Conservation (phyloP, 2,888 invertebrate species). For the Latheticus oryzae region DNA sequence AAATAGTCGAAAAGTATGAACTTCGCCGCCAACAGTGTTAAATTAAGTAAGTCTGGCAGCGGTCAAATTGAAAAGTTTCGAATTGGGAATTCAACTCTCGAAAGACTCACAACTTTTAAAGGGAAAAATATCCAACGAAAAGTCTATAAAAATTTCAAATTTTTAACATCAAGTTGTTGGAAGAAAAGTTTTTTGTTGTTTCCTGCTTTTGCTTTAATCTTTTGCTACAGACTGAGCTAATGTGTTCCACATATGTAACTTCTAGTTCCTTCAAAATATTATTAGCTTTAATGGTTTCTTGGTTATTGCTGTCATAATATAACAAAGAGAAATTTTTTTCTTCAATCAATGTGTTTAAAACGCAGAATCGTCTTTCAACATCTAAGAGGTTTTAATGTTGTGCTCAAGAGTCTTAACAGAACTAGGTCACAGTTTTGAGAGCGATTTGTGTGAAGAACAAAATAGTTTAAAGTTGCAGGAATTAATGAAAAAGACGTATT, state of each 20-base stretch:
- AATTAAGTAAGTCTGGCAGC: constrained; percentile 48
- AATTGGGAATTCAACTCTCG: constrained; percentile 47
- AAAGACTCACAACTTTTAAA: constrained; percentile 4
- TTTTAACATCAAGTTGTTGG: constrained; percentile 37
- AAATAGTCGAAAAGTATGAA: constrained; percentile 44
- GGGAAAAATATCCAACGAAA: constrained; percentile 12
- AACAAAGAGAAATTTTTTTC: too few species aligned
- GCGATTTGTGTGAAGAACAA: not conserved
- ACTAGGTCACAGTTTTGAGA: constrained; percentile 46
- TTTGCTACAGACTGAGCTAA: constrained; percentile 31
- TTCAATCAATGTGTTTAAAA: constrained; percentile 31
- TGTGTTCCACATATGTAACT: constrained; percentile 43
- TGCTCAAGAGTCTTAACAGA: constrained; percentile 51
- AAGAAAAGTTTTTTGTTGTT: constrained; percentile 36
- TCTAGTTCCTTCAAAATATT: constrained; percentile 38
- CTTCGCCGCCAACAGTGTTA: constrained; percentile 49
- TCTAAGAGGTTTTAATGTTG: constrained; percentile 58
- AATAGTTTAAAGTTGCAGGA: not conserved
- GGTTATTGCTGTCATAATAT: constrained; percentile 31
- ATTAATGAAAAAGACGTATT: too few species aligned
- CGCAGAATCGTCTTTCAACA: constrained; percentile 43
- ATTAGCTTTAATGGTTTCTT: constrained; percentile 42
- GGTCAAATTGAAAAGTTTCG: constrained; percentile 51
- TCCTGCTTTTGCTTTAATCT: constrained; percentile 41
- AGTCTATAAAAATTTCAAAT: constrained; percentile 25